These are phyloP conservation scores for Zaprionus gabonicus DNA, from an alignment of 1,140 invertebrate species.

Conservation along the genomic window DNA sequence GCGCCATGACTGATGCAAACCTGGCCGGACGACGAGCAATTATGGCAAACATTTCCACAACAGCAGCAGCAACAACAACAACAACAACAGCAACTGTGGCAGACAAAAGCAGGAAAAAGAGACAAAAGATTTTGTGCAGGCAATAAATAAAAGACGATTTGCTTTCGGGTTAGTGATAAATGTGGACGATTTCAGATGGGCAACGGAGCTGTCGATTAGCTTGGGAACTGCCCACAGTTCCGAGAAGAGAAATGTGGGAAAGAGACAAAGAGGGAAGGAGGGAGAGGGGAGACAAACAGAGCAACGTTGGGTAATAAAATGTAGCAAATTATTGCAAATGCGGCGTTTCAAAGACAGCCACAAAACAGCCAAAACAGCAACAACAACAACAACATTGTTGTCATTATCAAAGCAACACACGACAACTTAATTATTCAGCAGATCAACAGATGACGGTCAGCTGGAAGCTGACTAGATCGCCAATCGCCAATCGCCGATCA, in stretches of 20 bases:
- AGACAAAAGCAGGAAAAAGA: conserved; percentile 4
- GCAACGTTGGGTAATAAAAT: conserved; percentile 65
- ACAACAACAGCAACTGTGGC: conserved; percentile 2
- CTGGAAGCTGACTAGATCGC: conserved; percentile 18
- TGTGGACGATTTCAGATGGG: conserved; percentile 5
- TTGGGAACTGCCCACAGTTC: conserved; percentile 20
- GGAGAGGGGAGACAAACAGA: conserved; percentile 15
- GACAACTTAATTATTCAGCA: conserved; percentile 80
- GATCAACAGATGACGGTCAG: conserved; percentile 45
- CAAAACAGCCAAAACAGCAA: conserved; percentile 22
- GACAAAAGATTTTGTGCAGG: conserved; percentile 39
- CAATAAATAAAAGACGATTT: conserved; percentile 77
- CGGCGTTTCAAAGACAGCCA: conserved; percentile 68
- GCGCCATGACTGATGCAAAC: conserved; percentile 37
- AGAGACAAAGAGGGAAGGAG: conserved; percentile 12
- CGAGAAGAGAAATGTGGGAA: conserved; percentile 3
- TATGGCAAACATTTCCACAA: conserved; percentile 46
- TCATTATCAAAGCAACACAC: conserved; percentile 63
- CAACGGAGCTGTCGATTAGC: conserved; percentile 5
- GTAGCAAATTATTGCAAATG: conserved; percentile 69
- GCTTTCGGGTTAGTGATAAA: conserved; percentile 48
- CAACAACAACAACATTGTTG: conserved; percentile 26
- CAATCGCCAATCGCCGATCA: conserved; percentile 5
- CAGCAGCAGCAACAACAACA: not conserved
- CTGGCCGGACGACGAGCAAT: conserved; percentile 36